These are phyloP conservation scores for Drosophila melanocephala DNA, from an alignment of 2,888 invertebrate species.

Conservation along the genomic window DNA sequence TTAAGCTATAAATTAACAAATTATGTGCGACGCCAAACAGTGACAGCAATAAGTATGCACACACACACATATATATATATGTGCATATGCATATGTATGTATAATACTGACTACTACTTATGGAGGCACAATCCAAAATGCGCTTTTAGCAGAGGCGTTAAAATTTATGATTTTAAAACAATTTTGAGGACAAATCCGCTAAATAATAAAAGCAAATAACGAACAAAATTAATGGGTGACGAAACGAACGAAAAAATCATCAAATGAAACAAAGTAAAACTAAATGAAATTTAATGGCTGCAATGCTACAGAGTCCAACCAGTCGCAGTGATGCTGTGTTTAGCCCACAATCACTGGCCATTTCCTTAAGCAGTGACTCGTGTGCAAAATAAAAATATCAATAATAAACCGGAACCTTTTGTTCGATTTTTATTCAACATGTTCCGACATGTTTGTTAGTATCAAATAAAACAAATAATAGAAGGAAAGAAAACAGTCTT, in stretches of 20 bases:
- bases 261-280: conserved; percentile 12
- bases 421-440: background rate
- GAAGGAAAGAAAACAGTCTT: background rate
- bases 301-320: background rate
- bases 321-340: conserved; percentile 19
- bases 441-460: background rate
- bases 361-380: background rate
- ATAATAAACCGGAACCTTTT: background rate
- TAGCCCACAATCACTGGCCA: conserved; percentile 16
- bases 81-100: no score
- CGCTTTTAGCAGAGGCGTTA: conserved; percentile 54
- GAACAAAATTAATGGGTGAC: background rate
- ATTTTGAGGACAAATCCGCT: conserved; percentile 2
- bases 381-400: background rate
- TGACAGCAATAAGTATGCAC: conserved; percentile 52
- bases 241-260: background rate
- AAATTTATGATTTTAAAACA: conserved; percentile 49
- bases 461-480: background rate
- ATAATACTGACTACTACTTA: conserved; percentile 8
- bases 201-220: background rate
- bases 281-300: conserved; percentile 28
- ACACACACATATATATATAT: background rate
- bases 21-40: conserved; percentile 45
- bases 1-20: conserved; percentile 64
- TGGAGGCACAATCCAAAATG: conserved; percentile 6